These are phyloP conservation scores for Eonycteris spelaea DNA, from an alignment of 2,113 vertebrate species.

Conservation along the genomic window DNA sequence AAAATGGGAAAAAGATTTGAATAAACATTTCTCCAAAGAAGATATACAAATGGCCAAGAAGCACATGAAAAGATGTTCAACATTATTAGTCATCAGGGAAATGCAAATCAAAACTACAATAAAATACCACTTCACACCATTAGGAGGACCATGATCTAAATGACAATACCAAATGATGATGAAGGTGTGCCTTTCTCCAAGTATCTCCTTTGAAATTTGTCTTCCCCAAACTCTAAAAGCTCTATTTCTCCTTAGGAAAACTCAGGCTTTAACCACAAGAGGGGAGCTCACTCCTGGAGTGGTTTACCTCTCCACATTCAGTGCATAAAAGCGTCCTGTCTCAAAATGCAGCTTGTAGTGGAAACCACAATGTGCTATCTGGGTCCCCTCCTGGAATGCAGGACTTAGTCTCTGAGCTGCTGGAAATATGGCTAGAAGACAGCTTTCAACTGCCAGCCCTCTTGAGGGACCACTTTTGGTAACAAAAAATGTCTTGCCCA, in stretches of 20 bases:
- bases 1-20: background rate
- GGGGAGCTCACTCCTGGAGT: background rate
- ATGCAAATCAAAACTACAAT: background rate
- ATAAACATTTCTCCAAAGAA: background rate
- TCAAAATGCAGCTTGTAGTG: background rate
- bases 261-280: background rate
- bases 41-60: background rate
- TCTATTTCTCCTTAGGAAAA: background rate
- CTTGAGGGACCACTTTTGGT: background rate
- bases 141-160: background rate
- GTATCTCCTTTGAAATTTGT: background rate
- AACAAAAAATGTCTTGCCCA: background rate
- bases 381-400: background rate
- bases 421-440: background rate
- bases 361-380: background rate
- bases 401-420: background rate
- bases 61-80: background rate
- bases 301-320: background rate
- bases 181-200: background rate
- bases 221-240: background rate
- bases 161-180: background rate
- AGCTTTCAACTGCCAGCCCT: background rate
- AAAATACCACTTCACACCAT: background rate
- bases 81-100: background rate
- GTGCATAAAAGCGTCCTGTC: background rate